A percentile compares a stretch with the other conserved stretches of the same genome.
Evolutionary conservation across 1,140 invertebrate species (phyloP).

Genomic region (Ganaspis sp.): DNA sequence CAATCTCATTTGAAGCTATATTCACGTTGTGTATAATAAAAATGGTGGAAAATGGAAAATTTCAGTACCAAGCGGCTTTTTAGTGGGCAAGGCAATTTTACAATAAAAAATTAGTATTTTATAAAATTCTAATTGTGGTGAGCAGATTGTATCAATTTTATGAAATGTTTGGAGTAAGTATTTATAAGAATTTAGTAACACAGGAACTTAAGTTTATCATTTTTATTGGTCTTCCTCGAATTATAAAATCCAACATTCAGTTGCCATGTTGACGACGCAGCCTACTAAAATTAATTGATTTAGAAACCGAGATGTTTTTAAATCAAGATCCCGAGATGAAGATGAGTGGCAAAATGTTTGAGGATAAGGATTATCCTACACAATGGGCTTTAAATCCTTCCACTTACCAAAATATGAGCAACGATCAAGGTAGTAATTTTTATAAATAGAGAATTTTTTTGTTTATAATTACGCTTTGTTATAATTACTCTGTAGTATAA

Average conservation of each 20-base stretch:
- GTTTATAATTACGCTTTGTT: too few species aligned
- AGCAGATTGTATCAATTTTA: background rate
- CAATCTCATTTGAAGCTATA: too few species aligned
- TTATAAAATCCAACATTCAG: conserved; percentile 1
- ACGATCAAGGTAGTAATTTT: conserved; percentile 73
- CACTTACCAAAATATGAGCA: conserved; percentile 79
- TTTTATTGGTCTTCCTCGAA: background rate
- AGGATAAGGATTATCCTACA: conserved; percentile 79
- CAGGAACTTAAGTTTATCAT: background rate
- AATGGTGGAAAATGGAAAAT: background rate
- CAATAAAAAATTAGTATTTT: background rate
- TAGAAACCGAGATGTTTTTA: background rate
- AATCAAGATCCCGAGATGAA: conserved; percentile 55
- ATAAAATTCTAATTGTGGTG: background rate
- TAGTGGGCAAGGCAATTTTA: background rate
- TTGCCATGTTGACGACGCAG: conserved; percentile 41
- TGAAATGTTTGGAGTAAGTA: conserved; percentile 7
- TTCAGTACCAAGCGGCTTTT: background rate
- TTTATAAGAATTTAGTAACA: background rate
- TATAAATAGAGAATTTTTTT: background rate
- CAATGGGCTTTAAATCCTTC: conserved; percentile 86
- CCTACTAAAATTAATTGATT: conserved; percentile 28
- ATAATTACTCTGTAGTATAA: too few species aligned
- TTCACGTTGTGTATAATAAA: too few species aligned
- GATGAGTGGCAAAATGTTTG: conserved; percentile 74